These are phyloP conservation scores for Helogale parvula DNA, from an alignment of 2,113 vertebrate species.

Conservation along the genomic window DNA sequence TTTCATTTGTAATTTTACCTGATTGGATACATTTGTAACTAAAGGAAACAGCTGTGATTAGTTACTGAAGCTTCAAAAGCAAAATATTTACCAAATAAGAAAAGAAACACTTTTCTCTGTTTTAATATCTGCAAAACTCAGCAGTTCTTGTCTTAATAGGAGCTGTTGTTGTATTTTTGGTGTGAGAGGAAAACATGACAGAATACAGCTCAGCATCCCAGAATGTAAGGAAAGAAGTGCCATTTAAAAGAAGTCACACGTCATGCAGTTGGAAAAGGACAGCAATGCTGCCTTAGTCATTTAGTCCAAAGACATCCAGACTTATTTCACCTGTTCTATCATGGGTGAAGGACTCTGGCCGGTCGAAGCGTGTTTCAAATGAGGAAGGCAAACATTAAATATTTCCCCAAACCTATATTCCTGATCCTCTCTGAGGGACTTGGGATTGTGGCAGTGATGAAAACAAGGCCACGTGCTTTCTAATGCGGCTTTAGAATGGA, in stretches of 20 bases:
- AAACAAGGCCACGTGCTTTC: background rate
- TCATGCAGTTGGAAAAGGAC: background rate
- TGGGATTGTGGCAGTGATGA: background rate
- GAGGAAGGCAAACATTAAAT: background rate
- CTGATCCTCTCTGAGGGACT: background rate
- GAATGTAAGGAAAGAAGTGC: background rate
- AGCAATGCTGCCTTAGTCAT: background rate
- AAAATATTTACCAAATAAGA: slow-evolving; percentile 81
- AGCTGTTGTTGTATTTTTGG: slow-evolving; percentile 55
- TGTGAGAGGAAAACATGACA: slow-evolving; percentile 49
- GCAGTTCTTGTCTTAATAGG: slow-evolving; percentile 53
- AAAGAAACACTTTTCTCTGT: slow-evolving; percentile 59
- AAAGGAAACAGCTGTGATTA: slow-evolving; percentile 76
- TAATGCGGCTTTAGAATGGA: background rate
- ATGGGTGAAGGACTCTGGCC: background rate
- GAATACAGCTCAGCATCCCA: background rate
- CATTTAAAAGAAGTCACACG: background rate
- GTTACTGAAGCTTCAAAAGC: slow-evolving; percentile 66
- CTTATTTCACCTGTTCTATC: background rate
- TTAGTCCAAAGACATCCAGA: background rate
- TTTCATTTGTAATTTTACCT: slow-evolving; percentile 72
- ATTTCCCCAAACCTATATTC: background rate
- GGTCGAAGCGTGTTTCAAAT: background rate
- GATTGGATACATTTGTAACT: slow-evolving; percentile 74
- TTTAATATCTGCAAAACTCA: slow-evolving; percentile 52